These are phyloP conservation scores for Nebria salina DNA, from an alignment of 2,888 invertebrate genomes.

Conservation along the genomic window DNA sequence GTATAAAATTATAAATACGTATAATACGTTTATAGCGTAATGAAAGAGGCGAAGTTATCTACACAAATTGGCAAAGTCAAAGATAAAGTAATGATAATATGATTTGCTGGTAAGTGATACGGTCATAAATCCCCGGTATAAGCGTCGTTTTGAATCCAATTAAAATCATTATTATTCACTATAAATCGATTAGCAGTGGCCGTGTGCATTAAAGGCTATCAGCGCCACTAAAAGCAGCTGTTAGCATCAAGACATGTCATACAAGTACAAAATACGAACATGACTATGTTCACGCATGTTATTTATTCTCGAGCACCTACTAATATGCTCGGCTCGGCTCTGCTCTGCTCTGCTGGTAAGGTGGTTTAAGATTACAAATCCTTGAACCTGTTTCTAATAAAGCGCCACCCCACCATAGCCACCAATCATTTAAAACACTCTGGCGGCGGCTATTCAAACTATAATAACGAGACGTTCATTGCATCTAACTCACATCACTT, in stretches of 20 bases:
- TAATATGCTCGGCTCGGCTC: background rate
- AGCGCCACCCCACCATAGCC: constrained; percentile 4
- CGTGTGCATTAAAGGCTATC: constrained; percentile 30
- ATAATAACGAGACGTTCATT: background rate
- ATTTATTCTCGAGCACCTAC: constrained; percentile 4
- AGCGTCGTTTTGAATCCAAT: constrained; percentile 24
- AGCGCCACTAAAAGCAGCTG: constrained; percentile 21
- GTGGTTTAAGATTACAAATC: constrained; percentile 37
- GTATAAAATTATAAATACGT: background rate
- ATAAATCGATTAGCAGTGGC: constrained; percentile 30
- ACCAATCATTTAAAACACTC: background rate
- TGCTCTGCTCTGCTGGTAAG: background rate
- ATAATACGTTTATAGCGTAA: background rate
- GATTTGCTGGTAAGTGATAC: background rate
- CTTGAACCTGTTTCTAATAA: constrained; percentile 42
- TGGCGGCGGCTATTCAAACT: background rate
- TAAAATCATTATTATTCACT: constrained; percentile 38
- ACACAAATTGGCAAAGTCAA: background rate
- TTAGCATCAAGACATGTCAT: constrained; percentile 32
- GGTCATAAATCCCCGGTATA: background rate
- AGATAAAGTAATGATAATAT: background rate
- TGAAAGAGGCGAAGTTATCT: background rate
- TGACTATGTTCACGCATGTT: constrained; percentile 4
- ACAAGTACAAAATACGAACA: constrained; percentile 26
- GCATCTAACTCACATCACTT: background rate